These are phyloP conservation scores for Drosophila watanabei DNA, from an alignment of 1,140 invertebrate species.

Conservation along the genomic window DNA sequence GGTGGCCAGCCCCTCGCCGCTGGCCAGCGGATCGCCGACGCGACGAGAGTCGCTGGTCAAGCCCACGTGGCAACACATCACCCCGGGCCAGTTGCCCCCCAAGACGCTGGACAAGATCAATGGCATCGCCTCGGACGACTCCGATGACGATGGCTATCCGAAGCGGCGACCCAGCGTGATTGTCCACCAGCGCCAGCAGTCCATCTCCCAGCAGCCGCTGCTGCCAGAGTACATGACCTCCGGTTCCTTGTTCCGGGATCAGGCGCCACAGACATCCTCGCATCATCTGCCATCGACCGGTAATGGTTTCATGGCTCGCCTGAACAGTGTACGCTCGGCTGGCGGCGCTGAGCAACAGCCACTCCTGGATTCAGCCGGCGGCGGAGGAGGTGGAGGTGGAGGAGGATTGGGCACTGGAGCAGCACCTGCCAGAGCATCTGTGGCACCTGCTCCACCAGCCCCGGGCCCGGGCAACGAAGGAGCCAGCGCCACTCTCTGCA, in stretches of 20 bases:
- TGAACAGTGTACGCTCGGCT: constrained; percentile 49
- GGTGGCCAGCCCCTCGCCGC: constrained; percentile 44
- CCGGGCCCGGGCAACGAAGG: constrained; percentile 54
- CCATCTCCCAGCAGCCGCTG: constrained; percentile 70
- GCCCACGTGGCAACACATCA: constrained; percentile 85
- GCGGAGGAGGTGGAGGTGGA: constrained; percentile 20
- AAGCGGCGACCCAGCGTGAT: constrained; percentile 79
- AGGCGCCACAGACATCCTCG: constrained; percentile 34
- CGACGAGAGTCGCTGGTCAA: constrained; percentile 83
- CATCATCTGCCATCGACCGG: constrained; percentile 45
- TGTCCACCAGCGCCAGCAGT: constrained; percentile 76
- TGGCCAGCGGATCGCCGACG: constrained; percentile 55
- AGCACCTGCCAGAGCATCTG: constrained; percentile 12
- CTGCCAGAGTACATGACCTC: constrained; percentile 70
- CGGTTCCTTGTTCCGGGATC: constrained; percentile 57
- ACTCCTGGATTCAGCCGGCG: constrained; percentile 56
- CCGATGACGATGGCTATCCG: constrained; percentile 77
- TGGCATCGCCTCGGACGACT: constrained; percentile 76
- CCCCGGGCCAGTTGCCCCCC: constrained; percentile 75
- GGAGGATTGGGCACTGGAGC: constrained; percentile 6
- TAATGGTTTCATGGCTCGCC: constrained; percentile 71
- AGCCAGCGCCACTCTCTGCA: constrained; percentile 65
- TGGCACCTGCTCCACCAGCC: constrained; percentile 20
- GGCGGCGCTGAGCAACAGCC: constrained; percentile 63
- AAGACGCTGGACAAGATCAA: constrained; percentile 84